Evolutionary conservation across 2,113 vertebrate genomes (phyloP).

Genomic region (Psittacula cyanocephala): DNA sequence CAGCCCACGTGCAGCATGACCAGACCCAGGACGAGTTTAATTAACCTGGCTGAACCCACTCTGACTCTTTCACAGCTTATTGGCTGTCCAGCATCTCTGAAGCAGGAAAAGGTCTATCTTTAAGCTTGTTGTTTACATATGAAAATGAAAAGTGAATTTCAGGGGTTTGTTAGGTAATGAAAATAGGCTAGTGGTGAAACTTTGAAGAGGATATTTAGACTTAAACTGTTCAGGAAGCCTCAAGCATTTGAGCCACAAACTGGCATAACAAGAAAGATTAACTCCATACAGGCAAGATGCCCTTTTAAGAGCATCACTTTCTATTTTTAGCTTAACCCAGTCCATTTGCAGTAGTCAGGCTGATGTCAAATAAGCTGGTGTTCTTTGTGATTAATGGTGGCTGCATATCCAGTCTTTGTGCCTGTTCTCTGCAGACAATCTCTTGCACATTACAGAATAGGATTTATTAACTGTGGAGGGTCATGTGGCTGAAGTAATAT

Average conservation of each 20-base stretch:
- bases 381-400: background rate
- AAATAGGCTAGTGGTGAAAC: background rate
- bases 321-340: background rate
- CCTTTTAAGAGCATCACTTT: background rate
- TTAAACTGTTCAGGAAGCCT: background rate
- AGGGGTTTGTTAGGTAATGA: background rate
- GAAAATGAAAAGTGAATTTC: background rate
- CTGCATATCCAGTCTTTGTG: background rate
- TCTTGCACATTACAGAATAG: background rate
- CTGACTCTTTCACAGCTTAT: background rate
- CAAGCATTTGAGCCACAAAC: background rate
- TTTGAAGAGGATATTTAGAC: background rate
- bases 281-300: background rate
- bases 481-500: background rate
- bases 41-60: background rate
- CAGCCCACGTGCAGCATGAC: background rate
- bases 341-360: background rate
- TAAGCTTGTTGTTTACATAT: background rate
- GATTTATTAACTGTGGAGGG: constrained; percentile 9
- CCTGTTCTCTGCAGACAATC: background rate
- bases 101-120: background rate
- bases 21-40: background rate
- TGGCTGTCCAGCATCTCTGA: background rate
- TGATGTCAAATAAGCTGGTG: background rate
- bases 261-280: background rate